A percentile compares a stretch with the other conserved stretches of the same genome.
Evolutionary conservation across 2,113 vertebrate species (phyloP).

Genomic region (Trogon surrucura): DNA sequence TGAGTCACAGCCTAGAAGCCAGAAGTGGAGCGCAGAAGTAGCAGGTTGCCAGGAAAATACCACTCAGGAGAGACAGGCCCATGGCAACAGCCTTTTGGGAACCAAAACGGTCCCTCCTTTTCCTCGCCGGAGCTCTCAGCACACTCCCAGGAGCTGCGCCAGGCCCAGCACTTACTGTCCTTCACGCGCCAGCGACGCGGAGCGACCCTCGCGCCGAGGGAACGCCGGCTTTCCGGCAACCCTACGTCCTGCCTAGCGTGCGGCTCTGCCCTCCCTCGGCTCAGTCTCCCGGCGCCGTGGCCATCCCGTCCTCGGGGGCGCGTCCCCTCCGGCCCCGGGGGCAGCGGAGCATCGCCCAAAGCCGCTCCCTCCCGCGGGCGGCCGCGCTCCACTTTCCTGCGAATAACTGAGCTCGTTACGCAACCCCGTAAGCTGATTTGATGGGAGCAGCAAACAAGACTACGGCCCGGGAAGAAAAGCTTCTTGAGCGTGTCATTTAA

Average conservation of each 20-base stretch:
- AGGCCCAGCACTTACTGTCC: fast-evolving
- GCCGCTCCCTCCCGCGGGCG: neutral
- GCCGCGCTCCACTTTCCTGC: neutral
- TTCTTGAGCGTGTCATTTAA: neutral
- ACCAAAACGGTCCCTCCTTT: neutral
- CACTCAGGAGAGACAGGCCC: neutral
- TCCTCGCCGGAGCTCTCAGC: neutral
- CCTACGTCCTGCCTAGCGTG: neutral
- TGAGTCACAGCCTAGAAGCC: neutral
- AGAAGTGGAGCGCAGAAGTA: neutral
- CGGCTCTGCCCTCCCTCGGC: neutral
- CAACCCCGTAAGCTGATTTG: slow-evolving; percentile 19
- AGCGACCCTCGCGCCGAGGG: fast-evolving
- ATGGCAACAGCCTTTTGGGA: neutral
- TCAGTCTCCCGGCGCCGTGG: neutral
- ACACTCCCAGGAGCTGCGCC: neutral
- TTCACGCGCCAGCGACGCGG: fast-evolving
- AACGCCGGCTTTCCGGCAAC: fast-evolving
- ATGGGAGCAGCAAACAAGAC: neutral
- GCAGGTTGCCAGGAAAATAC: neutral
- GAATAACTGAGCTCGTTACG: neutral
- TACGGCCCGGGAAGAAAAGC: neutral
- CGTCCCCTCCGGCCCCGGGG: neutral
- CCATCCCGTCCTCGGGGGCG: neutral
- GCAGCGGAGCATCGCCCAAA: neutral